Evolutionary conservation across 2,888 invertebrate species (phyloP), one percentile per base, ranked within the genome.

Genomic region (Thereva nobilitata): DNA sequence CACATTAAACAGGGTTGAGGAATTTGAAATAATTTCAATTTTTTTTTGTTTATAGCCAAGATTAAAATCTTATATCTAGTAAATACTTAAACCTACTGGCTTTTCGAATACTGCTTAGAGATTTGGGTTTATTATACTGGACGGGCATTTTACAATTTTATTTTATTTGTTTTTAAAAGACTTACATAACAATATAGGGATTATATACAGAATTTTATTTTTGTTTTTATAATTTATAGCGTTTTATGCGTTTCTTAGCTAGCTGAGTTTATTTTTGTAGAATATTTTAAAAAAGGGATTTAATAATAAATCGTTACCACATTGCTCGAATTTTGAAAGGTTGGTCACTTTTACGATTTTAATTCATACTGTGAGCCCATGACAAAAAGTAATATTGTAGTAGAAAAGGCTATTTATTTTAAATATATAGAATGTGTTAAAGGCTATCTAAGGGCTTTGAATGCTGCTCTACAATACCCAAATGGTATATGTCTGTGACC

Each of bases 91-190:
- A 72, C 73, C 79, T 81, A 81, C 73, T 79, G 77, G 80, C 81
- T 81, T 81, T 81, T 81, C 81, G 80, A 81, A 81, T 80, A 81
- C 81, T 81, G 81, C 80, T 81, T 81, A 80, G 80, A 81, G 81
- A 80, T 79, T 75, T 78, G 76, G 78, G 78, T 78, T 79, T 78
- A 80, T 79, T 73, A 77, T 77, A 79, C 80, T 80, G 80, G 77
- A 77, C 73, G 73, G 76, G 41, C n/a, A 12, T 12, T 35, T 68
- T 64, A 45, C 68, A 65, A 57, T 67, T 70, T 67, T 59, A 64
- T n/a, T 37, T 65, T 53, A 9, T 40, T 42, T 23, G 23, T 38
- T 61, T 55, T 57, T 42, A 64, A 59, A 64, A 54, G 56, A 64
- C 10, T 59, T 64, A 54, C 53, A 35, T 64, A 64, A 52, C 52